Evolutionary conservation across 2,113 vertebrate species (phyloP).

Genomic region (Microtus montanus): DNA sequence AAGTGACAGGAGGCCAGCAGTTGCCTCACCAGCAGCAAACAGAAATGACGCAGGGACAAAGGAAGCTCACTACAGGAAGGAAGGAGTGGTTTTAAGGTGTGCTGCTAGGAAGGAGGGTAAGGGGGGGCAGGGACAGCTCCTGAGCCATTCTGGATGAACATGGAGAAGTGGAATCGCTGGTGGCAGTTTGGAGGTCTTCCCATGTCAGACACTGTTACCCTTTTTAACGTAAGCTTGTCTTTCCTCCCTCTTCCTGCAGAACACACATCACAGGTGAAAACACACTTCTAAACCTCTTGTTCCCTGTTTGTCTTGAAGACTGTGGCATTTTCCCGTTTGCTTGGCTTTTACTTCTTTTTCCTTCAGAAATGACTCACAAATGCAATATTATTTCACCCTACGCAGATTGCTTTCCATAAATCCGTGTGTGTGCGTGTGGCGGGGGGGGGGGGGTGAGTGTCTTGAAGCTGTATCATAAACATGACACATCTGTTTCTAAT

Average conservation of each 20-base stretch:
- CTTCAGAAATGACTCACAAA: constrained; percentile 70
- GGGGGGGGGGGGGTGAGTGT: constrained; percentile 56
- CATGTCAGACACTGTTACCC: not conserved
- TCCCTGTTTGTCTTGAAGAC: constrained; percentile 39
- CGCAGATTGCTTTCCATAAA: constrained; percentile 79
- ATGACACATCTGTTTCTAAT: constrained; percentile 86
- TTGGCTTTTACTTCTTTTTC: not conserved
- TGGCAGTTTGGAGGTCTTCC: not conserved
- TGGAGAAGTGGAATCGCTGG: not conserved
- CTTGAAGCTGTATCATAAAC: constrained; percentile 74
- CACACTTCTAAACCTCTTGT: not conserved
- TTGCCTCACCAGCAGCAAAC: not conserved
- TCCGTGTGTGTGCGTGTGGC: not conserved
- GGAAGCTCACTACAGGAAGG: not conserved
- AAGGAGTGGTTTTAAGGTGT: not conserved
- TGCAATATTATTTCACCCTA: constrained; percentile 69
- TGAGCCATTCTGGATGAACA: not conserved
- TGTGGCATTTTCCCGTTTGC: constrained; percentile 27
- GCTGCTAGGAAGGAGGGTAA: not conserved
- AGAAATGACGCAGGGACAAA: not conserved
- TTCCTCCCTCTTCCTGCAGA: not conserved
- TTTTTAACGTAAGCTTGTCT: not conserved
- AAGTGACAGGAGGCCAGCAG: not conserved
- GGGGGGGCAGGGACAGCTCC: too few relatives aligned
- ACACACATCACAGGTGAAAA: not conserved